Base-by-base conservation (phyloP, 2,888 invertebrate genomes). In the Dolichomitus sp. region DNA sequence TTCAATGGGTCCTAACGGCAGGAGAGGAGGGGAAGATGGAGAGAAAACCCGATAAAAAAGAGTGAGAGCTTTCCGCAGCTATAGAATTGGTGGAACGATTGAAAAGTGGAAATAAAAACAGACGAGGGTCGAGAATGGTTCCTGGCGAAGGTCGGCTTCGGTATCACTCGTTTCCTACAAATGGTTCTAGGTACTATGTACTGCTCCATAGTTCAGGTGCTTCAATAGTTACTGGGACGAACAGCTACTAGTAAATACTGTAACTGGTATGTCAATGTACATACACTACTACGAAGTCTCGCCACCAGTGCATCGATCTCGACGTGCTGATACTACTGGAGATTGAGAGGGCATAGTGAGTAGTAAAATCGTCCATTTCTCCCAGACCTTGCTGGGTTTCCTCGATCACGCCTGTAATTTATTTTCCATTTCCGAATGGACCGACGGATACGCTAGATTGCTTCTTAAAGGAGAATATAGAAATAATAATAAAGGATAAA, bases 51-150 rank as follows among this genome's bases (percentile, higher is more conserved):
- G 74, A 74, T 74, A 65, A 78, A 78, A 82, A 75, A 79, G 77
- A 73, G 74, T 42, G 70, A 74, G 63, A 70, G 70, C 59, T 70
- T 42, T 74, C 78, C 50, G 61, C 19, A n/a, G 27, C n/a, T 77
- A 68, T 57, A 37, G 68, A 52, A 81, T 42, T 48, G 77, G 42
- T 69, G 50, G 61, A 78, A 78, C 78, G 82, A 78, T 82, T 82
- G 78, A 69, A 74, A 81, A 77, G 81, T 81, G 63, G 81, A 78
- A 82, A 75, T 78, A 79, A 79, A 75, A 78, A 82, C 79, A 78
- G 74, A 75, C 78, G 78, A 82, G 78, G 74, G 69, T 73, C 63
- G 81, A 82, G 50, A 70, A 70, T 40, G 78, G 66, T 74, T 66
- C 11, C 50, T 65, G 74, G 59, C 42, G 52, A 52, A 82, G 81